Evolutionary conservation across 2,113 vertebrate genomes (phyloP).

Genomic region (Podarcis raffonei): DNA sequence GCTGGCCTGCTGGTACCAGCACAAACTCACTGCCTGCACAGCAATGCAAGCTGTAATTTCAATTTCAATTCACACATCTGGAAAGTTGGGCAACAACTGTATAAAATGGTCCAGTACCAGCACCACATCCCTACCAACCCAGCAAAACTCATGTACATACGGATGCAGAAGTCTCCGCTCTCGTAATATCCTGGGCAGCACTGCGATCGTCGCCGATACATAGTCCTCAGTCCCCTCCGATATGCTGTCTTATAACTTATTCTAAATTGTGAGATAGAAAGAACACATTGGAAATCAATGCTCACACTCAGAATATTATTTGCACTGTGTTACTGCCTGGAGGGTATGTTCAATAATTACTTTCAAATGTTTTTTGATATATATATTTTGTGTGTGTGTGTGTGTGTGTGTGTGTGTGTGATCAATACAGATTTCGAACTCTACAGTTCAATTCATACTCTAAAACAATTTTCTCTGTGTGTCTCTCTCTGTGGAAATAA

Average conservation of each 20-base stretch:
- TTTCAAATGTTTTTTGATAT: slow-evolving; percentile 66
- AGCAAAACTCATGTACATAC: slow-evolving; percentile 78
- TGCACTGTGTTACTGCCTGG: slow-evolving; percentile 68
- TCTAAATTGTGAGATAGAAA: slow-evolving; percentile 79
- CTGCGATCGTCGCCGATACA: slow-evolving; percentile 97
- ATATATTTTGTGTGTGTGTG: too few relatives aligned
- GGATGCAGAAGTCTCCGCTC: slow-evolving; percentile 93
- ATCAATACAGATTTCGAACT: slow-evolving; percentile 63
- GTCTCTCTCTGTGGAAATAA: background rate
- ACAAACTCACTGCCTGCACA: background rate
- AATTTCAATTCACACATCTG: background rate
- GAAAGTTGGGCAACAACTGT: background rate
- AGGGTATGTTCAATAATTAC: slow-evolving; percentile 71
- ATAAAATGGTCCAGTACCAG: background rate
- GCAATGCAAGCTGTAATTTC: background rate
- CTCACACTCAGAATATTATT: slow-evolving; percentile 62
- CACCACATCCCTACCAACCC: background rate
- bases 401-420: background rate
- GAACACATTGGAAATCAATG: slow-evolving; percentile 74
- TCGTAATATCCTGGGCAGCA: slow-evolving; percentile 98
- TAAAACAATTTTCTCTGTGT: background rate
- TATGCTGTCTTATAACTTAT: slow-evolving; percentile 99
- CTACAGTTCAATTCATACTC: slow-evolving; percentile 34
- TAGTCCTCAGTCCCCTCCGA: slow-evolving; percentile 93
- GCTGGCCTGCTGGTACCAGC: background rate